Evolutionary conservation across 2,113 vertebrate species (phyloP).

Genomic region (Xenopus laevis): DNA sequence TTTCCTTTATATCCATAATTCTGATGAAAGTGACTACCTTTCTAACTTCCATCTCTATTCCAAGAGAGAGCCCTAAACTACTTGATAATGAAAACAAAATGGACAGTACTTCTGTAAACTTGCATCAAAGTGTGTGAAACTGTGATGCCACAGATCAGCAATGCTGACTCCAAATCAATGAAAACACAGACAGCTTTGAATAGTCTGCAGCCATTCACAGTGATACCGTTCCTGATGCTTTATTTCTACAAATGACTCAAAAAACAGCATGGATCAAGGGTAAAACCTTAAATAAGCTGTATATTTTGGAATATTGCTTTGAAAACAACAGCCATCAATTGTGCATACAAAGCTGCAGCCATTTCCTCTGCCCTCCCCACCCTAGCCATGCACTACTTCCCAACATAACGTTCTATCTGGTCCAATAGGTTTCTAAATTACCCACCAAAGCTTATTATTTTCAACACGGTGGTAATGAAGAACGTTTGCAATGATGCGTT

Average conservation of each 20-base stretch:
- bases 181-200: slow-evolving; percentile 3
- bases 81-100: too few relatives aligned
- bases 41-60: too few relatives aligned
- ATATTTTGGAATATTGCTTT: slow-evolving; percentile 28
- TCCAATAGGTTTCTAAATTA: slow-evolving; percentile 57
- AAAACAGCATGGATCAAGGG: slow-evolving; percentile 17
- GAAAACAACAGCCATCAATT: slow-evolving; percentile 36
- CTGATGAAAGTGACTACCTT: too few relatives aligned
- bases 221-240: background rate
- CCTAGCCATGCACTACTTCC: slow-evolving; percentile 26
- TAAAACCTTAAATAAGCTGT: slow-evolving; percentile 35
- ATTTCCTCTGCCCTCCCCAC: slow-evolving; percentile 29
- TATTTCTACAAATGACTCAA: slow-evolving; percentile 12
- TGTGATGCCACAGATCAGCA: slow-evolving; percentile 12
- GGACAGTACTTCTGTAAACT: background rate
- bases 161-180: slow-evolving; percentile 18
- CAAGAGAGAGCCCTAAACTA: too few relatives aligned
- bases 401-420: slow-evolving; percentile 41
- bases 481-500: slow-evolving; percentile 30
- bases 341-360: slow-evolving; percentile 4
- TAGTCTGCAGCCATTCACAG: background rate
- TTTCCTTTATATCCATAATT: too few relatives aligned
- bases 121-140: slow-evolving; percentile 5
- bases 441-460: slow-evolving; percentile 54
- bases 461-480: slow-evolving; percentile 46